Evolutionary conservation across 1,140 invertebrate genomes (phyloP).

Genomic region (Drosophila insularis): DNA sequence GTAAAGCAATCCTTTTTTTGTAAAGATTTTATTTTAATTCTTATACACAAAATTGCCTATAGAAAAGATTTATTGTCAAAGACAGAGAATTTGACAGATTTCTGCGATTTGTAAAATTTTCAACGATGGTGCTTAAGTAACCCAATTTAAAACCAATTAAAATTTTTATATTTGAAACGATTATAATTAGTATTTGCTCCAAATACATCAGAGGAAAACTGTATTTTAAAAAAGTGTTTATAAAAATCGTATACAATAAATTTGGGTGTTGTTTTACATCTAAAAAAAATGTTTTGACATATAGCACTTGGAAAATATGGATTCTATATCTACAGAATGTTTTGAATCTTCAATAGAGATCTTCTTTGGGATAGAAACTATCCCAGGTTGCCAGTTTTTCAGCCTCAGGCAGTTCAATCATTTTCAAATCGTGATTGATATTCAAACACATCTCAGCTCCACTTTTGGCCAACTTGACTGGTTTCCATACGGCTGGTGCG

Average conservation of each 20-base stretch:
- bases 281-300: background rate
- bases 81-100: too few relatives aligned
- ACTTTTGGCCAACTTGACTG: conserved; percentile 20
- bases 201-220: too few relatives aligned
- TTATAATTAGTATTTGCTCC: too few relatives aligned
- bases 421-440: conserved; percentile 70
- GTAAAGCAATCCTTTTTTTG: too few relatives aligned
- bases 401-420: conserved; percentile 76
- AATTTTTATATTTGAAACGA: too few relatives aligned
- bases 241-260: background rate
- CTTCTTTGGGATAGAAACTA: conserved; percentile 50
- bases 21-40: too few relatives aligned
- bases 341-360: conserved; percentile 33
- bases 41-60: too few relatives aligned
- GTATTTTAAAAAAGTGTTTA: background rate
- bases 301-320: background rate
- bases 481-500: conserved; percentile 41
- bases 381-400: conserved; percentile 81
- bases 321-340: background rate
- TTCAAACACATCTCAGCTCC: conserved; percentile 70
- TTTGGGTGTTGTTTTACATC: background rate
- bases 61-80: too few relatives aligned
- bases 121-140: too few relatives aligned
- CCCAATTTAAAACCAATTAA: too few relatives aligned
- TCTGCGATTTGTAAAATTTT: background rate